Evolutionary conservation across 1,140 invertebrate species (phyloP).

Genomic region (Caenorhabditis briggsae): DNA sequence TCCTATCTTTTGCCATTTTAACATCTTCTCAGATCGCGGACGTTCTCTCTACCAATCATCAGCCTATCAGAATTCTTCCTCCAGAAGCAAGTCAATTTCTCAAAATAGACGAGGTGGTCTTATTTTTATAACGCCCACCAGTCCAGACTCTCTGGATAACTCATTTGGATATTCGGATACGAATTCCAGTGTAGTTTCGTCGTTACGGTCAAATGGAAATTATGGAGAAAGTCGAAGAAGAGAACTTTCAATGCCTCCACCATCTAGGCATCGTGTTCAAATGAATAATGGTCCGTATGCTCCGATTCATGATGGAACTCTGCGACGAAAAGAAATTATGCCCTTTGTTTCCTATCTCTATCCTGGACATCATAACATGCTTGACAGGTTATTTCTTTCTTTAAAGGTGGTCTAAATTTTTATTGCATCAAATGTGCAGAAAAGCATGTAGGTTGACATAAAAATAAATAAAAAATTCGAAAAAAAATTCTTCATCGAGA

Average conservation of each 20-base stretch:
- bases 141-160: constrained; percentile 19
- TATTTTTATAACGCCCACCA: constrained; percentile 18
- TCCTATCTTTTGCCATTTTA: neutral
- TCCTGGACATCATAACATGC: constrained; percentile 34
- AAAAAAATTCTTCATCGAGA: too few species aligned
- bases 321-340: constrained; percentile 26
- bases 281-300: neutral
- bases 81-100: constrained; percentile 26
- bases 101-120: constrained; percentile 36
- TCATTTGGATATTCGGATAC: constrained; percentile 34
- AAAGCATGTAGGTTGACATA: too few species aligned
- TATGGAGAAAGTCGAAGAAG: constrained; percentile 29
- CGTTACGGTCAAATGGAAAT: constrained; percentile 29
- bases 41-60: constrained; percentile 12
- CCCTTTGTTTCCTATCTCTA: constrained; percentile 52
- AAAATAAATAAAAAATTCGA: too few species aligned
- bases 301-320: constrained; percentile 6
- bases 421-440: too few species aligned
- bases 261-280: constrained; percentile 29
- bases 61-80: neutral
- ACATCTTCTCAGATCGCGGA: constrained; percentile 18
- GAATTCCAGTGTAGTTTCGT: constrained; percentile 22
- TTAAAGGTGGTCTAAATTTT: neutral
- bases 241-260: constrained; percentile 42
- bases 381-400: constrained; percentile 15